A percentile compares a stretch with the other conserved stretches of the same genome.
phyloP scores from a whole-genome alignment of 2,113 vertebrate species.

The Triplophysa siluroides region DNA sequence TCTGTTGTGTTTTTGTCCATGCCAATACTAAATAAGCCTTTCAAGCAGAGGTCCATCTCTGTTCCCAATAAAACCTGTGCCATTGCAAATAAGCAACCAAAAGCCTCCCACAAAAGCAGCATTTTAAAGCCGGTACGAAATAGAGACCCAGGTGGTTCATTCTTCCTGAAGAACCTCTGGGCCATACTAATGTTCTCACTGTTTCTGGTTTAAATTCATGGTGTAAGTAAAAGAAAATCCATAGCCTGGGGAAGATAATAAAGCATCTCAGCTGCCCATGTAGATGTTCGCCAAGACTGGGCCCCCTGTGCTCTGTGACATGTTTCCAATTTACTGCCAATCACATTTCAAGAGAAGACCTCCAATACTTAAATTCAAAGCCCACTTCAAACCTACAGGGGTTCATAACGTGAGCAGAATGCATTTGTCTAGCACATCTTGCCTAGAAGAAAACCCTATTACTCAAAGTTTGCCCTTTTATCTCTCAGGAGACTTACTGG shows the following conservation, averaged over 20 bases:
- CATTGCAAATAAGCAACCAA: conserved; percentile 29
- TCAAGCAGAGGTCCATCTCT: neutral
- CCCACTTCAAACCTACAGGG: neutral
- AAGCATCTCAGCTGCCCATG: conserved; percentile 30
- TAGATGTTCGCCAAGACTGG: neutral
- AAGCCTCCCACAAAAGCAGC: conserved; percentile 22
- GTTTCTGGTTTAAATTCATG: conserved; percentile 24
- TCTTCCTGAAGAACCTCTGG: conserved; percentile 44
- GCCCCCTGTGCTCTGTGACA: conserved; percentile 4
- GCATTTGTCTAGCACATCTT: neutral
- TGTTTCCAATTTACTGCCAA: conserved; percentile 32
- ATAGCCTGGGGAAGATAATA: conserved; percentile 29
- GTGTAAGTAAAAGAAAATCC: conserved; percentile 28
- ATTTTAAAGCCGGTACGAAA: conserved; percentile 38
- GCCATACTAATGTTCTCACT: conserved; percentile 23
- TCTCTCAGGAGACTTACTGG: too few species aligned
- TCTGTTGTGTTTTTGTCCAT: neutral
- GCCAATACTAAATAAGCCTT: neutral
- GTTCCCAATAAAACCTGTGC: neutral
- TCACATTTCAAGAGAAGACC: conserved; percentile 13
- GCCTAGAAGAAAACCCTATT: too few species aligned
- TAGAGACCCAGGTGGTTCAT: conserved; percentile 58
- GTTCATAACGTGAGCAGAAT: neutral
- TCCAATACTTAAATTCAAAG: neutral
- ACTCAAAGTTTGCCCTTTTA: too few species aligned